Conservation (phyloP, 2,113 vertebrate species). For the Jaculus jaculus region DNA sequence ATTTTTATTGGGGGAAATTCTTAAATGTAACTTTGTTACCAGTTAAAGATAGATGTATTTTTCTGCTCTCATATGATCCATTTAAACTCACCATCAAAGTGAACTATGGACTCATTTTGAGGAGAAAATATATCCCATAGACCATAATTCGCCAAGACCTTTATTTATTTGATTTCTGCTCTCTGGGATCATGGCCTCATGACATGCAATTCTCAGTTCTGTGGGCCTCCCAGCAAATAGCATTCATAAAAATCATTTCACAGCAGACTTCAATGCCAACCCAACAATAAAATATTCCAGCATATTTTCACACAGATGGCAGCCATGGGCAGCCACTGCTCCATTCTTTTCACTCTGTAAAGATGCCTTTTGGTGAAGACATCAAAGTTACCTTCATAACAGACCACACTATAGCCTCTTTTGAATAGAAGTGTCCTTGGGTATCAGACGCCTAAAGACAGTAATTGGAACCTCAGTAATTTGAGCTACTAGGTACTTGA, state of each 20-base stretch:
- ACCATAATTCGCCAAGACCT: constrained; percentile 74
- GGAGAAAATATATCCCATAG: constrained; percentile 74
- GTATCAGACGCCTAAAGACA: constrained; percentile 17
- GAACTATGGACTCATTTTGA: constrained; percentile 74
- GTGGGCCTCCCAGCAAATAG: constrained; percentile 67
- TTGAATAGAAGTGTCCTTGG: constrained; percentile 35
- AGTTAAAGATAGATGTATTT: constrained; percentile 70
- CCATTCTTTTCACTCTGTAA: constrained; percentile 66
- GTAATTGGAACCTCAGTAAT: constrained; percentile 59
- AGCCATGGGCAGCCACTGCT: constrained; percentile 42
- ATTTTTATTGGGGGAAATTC: constrained; percentile 48
- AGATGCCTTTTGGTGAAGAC: constrained; percentile 60
- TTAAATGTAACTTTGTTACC: constrained; percentile 69
- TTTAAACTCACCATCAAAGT: constrained; percentile 76
- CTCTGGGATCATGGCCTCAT: constrained; percentile 65
- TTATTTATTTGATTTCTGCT: constrained; percentile 79
- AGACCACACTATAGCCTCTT: constrained; percentile 34
- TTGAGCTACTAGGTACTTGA: constrained; percentile 4
- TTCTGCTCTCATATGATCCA: constrained; percentile 62
- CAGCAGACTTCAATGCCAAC: constrained; percentile 73
- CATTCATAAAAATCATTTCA: constrained; percentile 79
- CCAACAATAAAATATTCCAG: constrained; percentile 75
- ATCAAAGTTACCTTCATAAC: constrained; percentile 59
- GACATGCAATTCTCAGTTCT: constrained; percentile 75
- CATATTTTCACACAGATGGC: constrained; percentile 58